These are phyloP conservation scores for Pseudomyrmex cubaensis DNA, from an alignment of 1,140 invertebrate species.

Conservation along the genomic window DNA sequence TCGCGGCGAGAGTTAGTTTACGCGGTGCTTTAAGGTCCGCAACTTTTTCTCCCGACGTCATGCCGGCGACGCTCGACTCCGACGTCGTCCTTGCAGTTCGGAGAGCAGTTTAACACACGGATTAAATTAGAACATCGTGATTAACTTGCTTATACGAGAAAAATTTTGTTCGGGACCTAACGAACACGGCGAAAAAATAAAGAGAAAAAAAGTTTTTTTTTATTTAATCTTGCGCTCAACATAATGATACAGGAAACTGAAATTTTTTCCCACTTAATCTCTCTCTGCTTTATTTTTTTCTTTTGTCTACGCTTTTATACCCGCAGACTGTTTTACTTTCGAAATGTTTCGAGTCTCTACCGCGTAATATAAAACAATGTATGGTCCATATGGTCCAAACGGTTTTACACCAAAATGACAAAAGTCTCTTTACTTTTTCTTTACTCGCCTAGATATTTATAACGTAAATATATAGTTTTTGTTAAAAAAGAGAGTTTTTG, in stretches of 20 bases:
- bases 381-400: neutral
- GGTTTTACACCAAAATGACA: constrained; percentile 24
- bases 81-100: neutral
- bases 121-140: constrained; percentile 40
- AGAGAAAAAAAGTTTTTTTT: neutral
- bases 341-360: neutral
- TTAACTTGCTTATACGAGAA: constrained; percentile 3
- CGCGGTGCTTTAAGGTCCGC: constrained; percentile 13
- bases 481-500: neutral
- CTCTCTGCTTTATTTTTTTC: neutral
- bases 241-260: neutral
- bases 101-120: neutral
- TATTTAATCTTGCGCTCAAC: neutral
- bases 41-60: constrained; percentile 23
- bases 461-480: neutral
- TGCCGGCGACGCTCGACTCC: neutral
- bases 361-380: constrained; percentile 17
- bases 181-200: neutral
- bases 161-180: constrained; percentile 9
- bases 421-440: constrained; percentile 32
- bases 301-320: neutral
- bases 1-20: neutral
- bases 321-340: neutral
- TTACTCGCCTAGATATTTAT: neutral
- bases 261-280: neutral